phyloP scores from a whole-genome alignment of 2,113 vertebrate species.

The Aix galericulata region DNA sequence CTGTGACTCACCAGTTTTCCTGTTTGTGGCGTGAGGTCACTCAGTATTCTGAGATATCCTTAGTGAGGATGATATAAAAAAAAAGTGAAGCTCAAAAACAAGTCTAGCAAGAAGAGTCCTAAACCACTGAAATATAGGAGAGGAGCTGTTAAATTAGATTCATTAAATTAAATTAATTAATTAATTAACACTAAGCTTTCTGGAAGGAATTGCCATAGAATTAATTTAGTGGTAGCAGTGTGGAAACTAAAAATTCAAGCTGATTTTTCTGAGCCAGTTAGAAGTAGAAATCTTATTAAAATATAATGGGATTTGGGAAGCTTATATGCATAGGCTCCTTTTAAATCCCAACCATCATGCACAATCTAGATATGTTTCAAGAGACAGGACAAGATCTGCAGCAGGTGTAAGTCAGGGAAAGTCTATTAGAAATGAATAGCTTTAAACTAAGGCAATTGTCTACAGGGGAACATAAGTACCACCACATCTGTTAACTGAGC shows the following conservation, averaged over 20 bases:
- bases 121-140: not conserved
- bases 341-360: not conserved
- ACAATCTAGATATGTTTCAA: not conserved
- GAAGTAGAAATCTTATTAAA: conserved; percentile 26
- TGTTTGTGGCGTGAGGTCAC: conserved; percentile 29
- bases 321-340: not conserved
- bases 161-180: too few relatives aligned
- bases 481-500: not conserved
- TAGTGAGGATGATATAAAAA: not conserved
- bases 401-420: not conserved
- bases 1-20: conserved; percentile 55
- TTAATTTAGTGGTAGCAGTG: not conserved
- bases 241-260: not conserved
- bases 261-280: rapidly evolving
- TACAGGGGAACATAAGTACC: not conserved
- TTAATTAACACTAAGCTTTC: not conserved
- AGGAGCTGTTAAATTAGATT: not conserved
- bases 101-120: conserved; percentile 13
- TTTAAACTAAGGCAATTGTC: not conserved
- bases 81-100: not conserved
- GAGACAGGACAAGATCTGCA: not conserved
- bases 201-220: not conserved
- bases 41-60: not conserved
- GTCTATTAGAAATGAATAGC: not conserved
- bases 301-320: conserved; percentile 7